A percentile compares a stretch with the other conserved stretches of the same genome.
Conservation (phyloP, 2,113 vertebrate genomes). For the Nestor notabilis region DNA sequence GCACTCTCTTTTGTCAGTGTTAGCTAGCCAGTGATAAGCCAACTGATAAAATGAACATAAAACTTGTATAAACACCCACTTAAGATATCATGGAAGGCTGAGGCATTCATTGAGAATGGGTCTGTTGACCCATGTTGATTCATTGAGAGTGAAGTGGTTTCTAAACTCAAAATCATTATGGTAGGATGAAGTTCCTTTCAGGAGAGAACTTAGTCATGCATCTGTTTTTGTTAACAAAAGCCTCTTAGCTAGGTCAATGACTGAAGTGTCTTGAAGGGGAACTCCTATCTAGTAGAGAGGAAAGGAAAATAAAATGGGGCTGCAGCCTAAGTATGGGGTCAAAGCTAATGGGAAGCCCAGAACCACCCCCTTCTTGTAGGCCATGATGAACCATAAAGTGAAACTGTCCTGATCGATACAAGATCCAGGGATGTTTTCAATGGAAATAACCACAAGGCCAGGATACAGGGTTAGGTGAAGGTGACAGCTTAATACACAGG, state of each 20-base stretch:
- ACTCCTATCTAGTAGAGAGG: background rate
- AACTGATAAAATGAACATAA: background rate
- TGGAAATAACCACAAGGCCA: background rate
- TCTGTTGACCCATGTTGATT: background rate
- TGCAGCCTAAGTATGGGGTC: slow-evolving; percentile 12
- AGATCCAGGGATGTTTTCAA: background rate
- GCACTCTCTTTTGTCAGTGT: background rate
- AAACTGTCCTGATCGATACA: background rate
- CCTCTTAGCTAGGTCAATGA: background rate
- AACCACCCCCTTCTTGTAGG: background rate
- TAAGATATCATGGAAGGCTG: background rate
- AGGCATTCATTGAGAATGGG: background rate
- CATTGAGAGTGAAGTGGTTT: background rate
- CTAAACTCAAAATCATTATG: background rate
- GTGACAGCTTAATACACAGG: background rate
- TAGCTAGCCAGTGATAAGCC: background rate
- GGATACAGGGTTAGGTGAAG: background rate
- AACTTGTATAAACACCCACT: background rate
- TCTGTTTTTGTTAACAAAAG: background rate
- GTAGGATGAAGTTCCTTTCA: background rate
- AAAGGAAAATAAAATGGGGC: background rate
- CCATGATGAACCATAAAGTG: background rate
- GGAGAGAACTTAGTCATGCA: background rate
- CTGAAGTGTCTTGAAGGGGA: background rate
- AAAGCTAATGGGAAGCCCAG: slow-evolving; percentile 38